phyloP scores from a whole-genome alignment of 1,140 invertebrate species.

The Plutomurus gul region DNA sequence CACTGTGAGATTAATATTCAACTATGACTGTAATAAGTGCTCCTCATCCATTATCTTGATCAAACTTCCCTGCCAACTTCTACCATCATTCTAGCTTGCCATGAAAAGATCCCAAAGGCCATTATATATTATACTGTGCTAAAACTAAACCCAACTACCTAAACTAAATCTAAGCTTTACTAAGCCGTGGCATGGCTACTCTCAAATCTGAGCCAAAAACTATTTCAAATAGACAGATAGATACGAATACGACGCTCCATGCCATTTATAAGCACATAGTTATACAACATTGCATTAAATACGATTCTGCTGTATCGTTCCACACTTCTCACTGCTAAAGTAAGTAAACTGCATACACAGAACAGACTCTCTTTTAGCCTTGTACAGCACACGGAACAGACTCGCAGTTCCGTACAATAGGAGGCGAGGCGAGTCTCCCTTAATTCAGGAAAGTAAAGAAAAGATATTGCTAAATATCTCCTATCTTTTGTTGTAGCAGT shows the following conservation, averaged over 20 bases:
- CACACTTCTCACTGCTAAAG: no score
- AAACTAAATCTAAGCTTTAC: background rate
- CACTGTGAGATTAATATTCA: slow-evolving; percentile 38
- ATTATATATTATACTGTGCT: slow-evolving; percentile 21
- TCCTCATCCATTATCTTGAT: slow-evolving; percentile 37
- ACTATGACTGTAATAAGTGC: slow-evolving; percentile 40
- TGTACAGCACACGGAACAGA: background rate
- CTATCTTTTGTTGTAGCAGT: no score
- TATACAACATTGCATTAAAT: no score
- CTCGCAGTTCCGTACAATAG: background rate
- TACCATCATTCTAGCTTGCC: slow-evolving; percentile 34
- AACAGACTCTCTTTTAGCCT: no score
- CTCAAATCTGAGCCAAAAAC: slow-evolving; percentile 20
- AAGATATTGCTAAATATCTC: slow-evolving; percentile 1
- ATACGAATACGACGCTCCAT: background rate
- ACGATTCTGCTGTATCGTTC: no score
- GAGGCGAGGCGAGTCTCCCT: background rate
- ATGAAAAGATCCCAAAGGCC: slow-evolving; percentile 36
- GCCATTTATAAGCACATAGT: background rate
- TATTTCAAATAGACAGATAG: slow-evolving; percentile 1
- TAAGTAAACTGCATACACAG: no score
- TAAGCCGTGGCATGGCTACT: background rate
- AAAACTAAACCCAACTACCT: background rate
- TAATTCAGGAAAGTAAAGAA: slow-evolving; percentile 24
- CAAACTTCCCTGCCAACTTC: slow-evolving; percentile 42